Evolutionary conservation across 2,113 vertebrate genomes (phyloP).

Genomic region (Procavia capensis): DNA sequence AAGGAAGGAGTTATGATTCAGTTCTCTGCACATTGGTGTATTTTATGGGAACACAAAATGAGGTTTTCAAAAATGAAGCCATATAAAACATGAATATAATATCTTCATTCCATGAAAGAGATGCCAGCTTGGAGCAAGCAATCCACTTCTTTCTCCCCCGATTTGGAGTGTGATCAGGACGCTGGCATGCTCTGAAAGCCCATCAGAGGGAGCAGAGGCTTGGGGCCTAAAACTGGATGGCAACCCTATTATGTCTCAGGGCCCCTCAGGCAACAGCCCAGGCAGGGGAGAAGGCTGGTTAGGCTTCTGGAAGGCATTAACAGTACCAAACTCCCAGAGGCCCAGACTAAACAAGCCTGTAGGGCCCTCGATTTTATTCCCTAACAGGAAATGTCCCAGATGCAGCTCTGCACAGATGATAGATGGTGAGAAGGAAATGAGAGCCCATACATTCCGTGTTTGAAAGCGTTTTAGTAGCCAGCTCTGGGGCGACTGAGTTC

Average conservation of each 20-base stretch:
- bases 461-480: conserved; percentile 55
- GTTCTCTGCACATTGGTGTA: conserved; percentile 29
- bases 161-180: not conserved
- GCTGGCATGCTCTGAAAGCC: not conserved
- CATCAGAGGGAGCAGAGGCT: conserved; percentile 63
- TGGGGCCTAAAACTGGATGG: conserved; percentile 77
- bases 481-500: conserved; percentile 53
- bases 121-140: conserved; percentile 52
- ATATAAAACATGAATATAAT: conserved; percentile 48
- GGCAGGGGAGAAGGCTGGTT: conserved; percentile 83
- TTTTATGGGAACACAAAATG: conserved; percentile 76
- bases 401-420: conserved; percentile 78
- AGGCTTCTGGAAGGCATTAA: conserved; percentile 83
- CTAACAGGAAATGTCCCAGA: conserved; percentile 85
- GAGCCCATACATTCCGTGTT: conserved; percentile 7
- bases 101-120: conserved; percentile 59
- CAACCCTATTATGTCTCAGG: conserved; percentile 53
- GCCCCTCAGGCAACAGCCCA: conserved; percentile 77
- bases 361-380: conserved; percentile 80
- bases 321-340: conserved; percentile 80
- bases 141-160: not conserved
- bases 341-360: conserved; percentile 85
- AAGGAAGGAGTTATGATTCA: conserved; percentile 71
- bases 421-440: conserved; percentile 78
- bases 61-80: conserved; percentile 72